Evolutionary conservation across 1,140 invertebrate species (phyloP), one percentile per base, ranked within the genome.

Genomic region (Glossosoma conforme): DNA sequence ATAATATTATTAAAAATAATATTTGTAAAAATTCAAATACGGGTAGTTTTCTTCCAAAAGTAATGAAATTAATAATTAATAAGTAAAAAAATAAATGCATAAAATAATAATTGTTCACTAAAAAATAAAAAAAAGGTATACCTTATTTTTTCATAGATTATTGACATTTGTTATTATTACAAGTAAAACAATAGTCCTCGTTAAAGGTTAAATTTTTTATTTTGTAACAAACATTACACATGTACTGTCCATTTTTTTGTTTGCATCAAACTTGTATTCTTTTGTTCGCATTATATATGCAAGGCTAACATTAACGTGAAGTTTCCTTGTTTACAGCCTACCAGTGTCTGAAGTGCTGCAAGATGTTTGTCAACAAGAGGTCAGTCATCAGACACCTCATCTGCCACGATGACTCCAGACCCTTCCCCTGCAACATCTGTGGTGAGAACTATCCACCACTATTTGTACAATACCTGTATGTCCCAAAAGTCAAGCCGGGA

Each of bases 391-490:
- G 52, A 44, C 56, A 58, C 40, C 38, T 51, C 6, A 44, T 54
- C 25, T 44, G 43, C 11, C 56, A 58, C 32, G 47, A 52, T 38
- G 43, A 53, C 30, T 35, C 52, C 1, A 45, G 56, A 30, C 56
- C 52, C 1, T 58, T 46, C 36, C 38, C 48, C 17, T 58, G 56
- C 25, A 58, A 58, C 28, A 47, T 54, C 15, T 58, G 56, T 25
- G 56, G 56, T 58, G 44, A 36, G 44, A n/a, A n/a, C n/a, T n/a
- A n/a, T n/a, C n/a, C n/a, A n/a, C n/a, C n/a, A n/a, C n/a, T n/a
- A n/a, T n/a, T n/a, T n/a, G n/a, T n/a, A n/a, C n/a, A n/a, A n/a
- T n/a, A n/a, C n/a, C n/a, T n/a, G n/a, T n/a, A n/a, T n/a, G n/a
- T n/a, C n/a, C n/a, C n/a, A n/a, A n/a, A n/a, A n/a, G n/a, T n/a